Conservation (phyloP, 1,140 invertebrate species). For the Nephotettix cincticeps region DNA sequence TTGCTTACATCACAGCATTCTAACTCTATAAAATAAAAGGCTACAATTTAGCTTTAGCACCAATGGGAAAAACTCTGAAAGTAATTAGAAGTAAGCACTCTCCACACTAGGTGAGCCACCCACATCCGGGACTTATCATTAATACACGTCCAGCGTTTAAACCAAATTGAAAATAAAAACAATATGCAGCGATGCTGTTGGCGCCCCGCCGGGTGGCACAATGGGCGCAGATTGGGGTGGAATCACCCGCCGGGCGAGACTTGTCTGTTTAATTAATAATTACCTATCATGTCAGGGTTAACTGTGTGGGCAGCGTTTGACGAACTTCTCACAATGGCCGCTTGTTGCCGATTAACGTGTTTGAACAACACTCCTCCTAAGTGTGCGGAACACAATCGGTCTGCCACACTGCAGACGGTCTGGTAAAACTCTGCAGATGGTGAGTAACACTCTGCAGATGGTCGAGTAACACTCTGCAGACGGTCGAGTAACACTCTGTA, state of each 20-base stretch:
- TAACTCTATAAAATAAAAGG: too few relatives aligned
- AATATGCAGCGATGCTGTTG: slow-evolving; percentile 10
- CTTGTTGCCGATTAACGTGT: too few relatives aligned
- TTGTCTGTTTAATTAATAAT: slow-evolving; percentile 25
- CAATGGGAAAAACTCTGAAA: too few relatives aligned
- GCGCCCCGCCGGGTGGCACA: neutral
- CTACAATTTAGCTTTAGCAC: too few relatives aligned
- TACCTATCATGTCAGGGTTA: slow-evolving; percentile 1
- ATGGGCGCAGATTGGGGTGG: slow-evolving; percentile 23
- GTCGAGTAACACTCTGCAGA: too few relatives aligned
- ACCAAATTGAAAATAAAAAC: slow-evolving; percentile 29
- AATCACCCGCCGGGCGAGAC: slow-evolving; percentile 22
- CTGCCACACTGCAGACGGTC: too few relatives aligned
- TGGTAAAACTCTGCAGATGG: too few relatives aligned
- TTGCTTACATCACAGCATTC: too few relatives aligned
- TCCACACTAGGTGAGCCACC: neutral
- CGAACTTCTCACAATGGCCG: neutral
- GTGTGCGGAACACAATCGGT: slow-evolving; percentile 94
- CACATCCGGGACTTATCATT: neutral
- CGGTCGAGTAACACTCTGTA: too few relatives aligned
- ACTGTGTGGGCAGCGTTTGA: neutral
- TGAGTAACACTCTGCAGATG: too few relatives aligned
- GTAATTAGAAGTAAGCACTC: too few relatives aligned
- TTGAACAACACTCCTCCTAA: slow-evolving; percentile 53
- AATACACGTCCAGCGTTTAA: slow-evolving; percentile 27